Conservation (phyloP, 2,113 vertebrate species). For the Dinomys branickii region DNA sequence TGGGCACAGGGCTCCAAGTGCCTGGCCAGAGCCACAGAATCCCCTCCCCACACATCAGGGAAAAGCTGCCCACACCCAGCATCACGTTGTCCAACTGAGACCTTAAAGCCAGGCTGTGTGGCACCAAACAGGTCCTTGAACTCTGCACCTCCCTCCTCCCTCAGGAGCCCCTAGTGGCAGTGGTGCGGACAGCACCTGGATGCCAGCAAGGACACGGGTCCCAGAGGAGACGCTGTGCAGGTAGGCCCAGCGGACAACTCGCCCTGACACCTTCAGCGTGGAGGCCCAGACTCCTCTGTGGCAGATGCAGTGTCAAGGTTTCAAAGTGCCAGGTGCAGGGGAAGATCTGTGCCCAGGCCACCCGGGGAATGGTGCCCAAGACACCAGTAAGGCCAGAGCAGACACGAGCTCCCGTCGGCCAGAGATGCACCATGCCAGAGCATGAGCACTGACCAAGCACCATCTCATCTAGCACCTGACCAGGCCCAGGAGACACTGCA, state of each 20-base stretch:
- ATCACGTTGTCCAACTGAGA: neutral
- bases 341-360: neutral
- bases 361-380: neutral
- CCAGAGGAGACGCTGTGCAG: neutral
- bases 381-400: neutral
- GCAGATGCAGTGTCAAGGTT: neutral
- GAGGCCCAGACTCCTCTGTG: neutral
- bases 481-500: neutral
- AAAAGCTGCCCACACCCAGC: neutral
- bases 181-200: neutral
- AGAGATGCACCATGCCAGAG: neutral
- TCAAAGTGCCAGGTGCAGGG: neutral
- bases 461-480: neutral
- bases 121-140: neutral
- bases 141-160: neutral
- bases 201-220: neutral
- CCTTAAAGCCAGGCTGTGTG: neutral
- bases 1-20: neutral
- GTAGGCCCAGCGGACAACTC: neutral
- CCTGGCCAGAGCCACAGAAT: neutral
- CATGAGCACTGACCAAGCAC: neutral
- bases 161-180: neutral
- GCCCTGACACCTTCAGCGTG: neutral
- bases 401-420: neutral
- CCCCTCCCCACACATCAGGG: neutral